A percentile compares a stretch with the other conserved stretches of the same genome.
Conservation (phyloP, 2,888 invertebrate genomes). For the Gnatocerus cornutus region DNA sequence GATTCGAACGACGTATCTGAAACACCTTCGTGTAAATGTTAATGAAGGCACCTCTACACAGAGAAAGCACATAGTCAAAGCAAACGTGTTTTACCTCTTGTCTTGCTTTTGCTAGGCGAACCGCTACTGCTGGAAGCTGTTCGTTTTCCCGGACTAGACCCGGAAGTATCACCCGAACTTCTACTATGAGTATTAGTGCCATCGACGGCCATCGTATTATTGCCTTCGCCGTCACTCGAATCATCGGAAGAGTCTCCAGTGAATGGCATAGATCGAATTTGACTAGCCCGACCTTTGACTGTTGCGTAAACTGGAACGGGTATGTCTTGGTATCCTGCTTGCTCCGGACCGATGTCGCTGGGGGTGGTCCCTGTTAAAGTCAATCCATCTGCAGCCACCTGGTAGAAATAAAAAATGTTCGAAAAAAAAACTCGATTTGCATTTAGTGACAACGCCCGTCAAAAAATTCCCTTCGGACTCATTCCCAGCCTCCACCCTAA, state of each 20-base stretch:
- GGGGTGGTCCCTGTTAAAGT: constrained; percentile 69
- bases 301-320: constrained; percentile 97
- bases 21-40: constrained; percentile 71
- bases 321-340: constrained; percentile 90
- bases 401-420: neutral
- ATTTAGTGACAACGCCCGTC: neutral
- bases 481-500: constrained; percentile 7
- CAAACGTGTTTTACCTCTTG: constrained; percentile 76
- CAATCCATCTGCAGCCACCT: constrained; percentile 75
- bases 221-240: constrained; percentile 92
- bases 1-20: constrained; percentile 93
- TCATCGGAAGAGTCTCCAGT: constrained; percentile 96
- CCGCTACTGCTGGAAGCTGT: constrained; percentile 80
- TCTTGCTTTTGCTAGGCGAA: constrained; percentile 86
- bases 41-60: constrained; percentile 38
- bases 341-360: constrained; percentile 69
- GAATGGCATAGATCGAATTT: constrained; percentile 96
- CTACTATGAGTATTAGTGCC: constrained; percentile 82
- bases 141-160: constrained; percentile 88
- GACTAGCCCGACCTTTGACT: constrained; percentile 96
- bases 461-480: constrained; percentile 34
- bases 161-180: constrained; percentile 89
- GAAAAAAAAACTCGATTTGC: too few species aligned
- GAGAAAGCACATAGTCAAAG: neutral
- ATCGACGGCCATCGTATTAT: constrained; percentile 70